Evolutionary conservation across 2,113 vertebrate genomes (phyloP).

Genomic region (Chamaea fasciata): DNA sequence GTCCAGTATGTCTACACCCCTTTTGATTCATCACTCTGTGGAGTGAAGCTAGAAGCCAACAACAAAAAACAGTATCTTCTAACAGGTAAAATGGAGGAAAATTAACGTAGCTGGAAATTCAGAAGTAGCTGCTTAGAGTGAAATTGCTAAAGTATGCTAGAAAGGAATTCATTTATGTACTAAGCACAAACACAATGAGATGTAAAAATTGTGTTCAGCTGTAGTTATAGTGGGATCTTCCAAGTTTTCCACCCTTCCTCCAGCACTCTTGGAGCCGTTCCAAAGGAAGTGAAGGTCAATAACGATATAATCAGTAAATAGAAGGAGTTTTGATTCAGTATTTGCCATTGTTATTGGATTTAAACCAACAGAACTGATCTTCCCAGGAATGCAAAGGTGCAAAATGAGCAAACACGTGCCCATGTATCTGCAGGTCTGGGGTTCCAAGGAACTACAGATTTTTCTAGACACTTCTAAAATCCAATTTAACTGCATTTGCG

Average conservation of each 20-base stretch:
- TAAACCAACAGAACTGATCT: neutral
- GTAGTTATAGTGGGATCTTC: neutral
- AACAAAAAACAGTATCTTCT: slow-evolving; percentile 90
- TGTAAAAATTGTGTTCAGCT: neutral
- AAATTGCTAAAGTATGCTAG: neutral
- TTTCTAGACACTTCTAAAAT: neutral
- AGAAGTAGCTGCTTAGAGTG: neutral
- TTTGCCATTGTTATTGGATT: neutral
- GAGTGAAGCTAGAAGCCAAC: slow-evolving; percentile 85
- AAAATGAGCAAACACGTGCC: neutral
- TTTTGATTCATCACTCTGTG: slow-evolving; percentile 85
- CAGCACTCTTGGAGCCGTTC: neutral
- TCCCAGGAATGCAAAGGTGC: neutral
- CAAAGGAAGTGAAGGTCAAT: neutral
- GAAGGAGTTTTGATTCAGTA: neutral
- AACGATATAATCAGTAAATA: neutral
- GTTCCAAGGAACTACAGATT: neutral
- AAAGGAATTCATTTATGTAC: neutral
- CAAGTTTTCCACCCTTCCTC: neutral
- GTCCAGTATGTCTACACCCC: slow-evolving; percentile 90
- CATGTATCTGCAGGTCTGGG: neutral
- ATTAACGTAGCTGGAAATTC: neutral
- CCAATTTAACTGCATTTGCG: neutral
- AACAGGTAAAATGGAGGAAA: slow-evolving; percentile 79
- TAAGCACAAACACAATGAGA: neutral